A percentile compares a stretch with the other conserved stretches of the same genome.
These are phyloP conservation scores for Dryoscopus gambensis DNA, from an alignment of 2,113 vertebrate species.

Conservation along the genomic window DNA sequence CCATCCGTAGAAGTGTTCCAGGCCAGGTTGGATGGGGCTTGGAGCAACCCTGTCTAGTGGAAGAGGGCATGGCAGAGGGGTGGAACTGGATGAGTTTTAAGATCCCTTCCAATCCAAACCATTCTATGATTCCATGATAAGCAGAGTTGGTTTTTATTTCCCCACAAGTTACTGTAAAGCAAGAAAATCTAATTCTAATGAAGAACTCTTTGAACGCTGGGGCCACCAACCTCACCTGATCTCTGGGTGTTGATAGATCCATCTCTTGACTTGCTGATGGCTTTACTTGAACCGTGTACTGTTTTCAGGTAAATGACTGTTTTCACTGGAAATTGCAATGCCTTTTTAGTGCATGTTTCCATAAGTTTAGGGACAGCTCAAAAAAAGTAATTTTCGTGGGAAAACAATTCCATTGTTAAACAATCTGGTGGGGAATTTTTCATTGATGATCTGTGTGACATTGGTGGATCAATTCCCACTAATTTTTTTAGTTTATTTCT, in stretches of 20 bases:
- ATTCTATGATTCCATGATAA: not conserved
- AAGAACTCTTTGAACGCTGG: not conserved
- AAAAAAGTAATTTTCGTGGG: not conserved
- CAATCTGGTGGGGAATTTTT: not conserved
- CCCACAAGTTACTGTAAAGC: not conserved
- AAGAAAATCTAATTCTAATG: not conserved
- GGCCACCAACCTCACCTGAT: not conserved
- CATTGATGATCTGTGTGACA: not conserved
- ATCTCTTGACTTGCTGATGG: not conserved
- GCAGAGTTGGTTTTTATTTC: not conserved
- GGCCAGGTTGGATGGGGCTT: not conserved
- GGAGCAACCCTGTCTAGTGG: not conserved
- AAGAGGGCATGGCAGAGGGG: not conserved
- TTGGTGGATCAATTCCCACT: not conserved
- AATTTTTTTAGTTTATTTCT: not conserved
- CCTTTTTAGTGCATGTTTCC: not conserved
- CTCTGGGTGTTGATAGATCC: accelerated
- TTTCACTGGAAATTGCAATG: not conserved
- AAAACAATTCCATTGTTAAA: not conserved
- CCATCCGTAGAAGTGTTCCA: not conserved
- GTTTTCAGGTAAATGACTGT: not conserved
- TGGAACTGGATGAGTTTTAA: not conserved
- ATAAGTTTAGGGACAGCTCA: not conserved
- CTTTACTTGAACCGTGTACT: not conserved
- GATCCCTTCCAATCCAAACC: not conserved